Evolutionary conservation across 2,888 invertebrate species (phyloP).

Genomic region (Agelastica alni): DNA sequence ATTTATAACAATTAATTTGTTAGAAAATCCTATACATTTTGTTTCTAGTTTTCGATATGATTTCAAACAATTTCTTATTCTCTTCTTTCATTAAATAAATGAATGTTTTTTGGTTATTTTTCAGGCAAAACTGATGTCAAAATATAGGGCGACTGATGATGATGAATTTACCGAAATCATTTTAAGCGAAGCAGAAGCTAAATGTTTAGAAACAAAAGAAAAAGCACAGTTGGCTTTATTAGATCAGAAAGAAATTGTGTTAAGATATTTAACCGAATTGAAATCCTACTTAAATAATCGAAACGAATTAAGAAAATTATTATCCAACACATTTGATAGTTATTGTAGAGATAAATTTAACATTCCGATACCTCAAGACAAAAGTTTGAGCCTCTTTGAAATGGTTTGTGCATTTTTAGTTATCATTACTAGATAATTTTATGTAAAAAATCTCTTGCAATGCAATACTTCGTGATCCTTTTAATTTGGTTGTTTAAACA

Average conservation of each 20-base stretch:
- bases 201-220: conserved; percentile 35
- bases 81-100: no score
- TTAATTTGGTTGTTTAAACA: no score
- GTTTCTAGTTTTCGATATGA: background rate
- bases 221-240: conserved; percentile 35
- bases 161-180: conserved; percentile 26
- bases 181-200: conserved; percentile 27
- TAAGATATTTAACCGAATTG: conserved; percentile 45
- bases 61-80: no score
- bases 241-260: conserved; percentile 47
- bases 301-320: conserved; percentile 41
- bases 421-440: no score
- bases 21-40: conserved; percentile 1
- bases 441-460: no score
- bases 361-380: conserved; percentile 22
- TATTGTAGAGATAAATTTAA: conserved; percentile 47
- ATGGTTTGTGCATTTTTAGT: conserved; percentile 19
- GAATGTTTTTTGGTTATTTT: no score
- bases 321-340: conserved; percentile 45
- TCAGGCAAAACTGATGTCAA: conserved; percentile 34
- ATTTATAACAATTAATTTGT: no score
- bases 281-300: conserved; percentile 43
- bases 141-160: conserved; percentile 24
- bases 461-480: no score
- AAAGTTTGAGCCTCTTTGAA: conserved; percentile 26